phyloP scores from a whole-genome alignment of 2,113 vertebrate species.

The Lepisosteus oculatus region DNA sequence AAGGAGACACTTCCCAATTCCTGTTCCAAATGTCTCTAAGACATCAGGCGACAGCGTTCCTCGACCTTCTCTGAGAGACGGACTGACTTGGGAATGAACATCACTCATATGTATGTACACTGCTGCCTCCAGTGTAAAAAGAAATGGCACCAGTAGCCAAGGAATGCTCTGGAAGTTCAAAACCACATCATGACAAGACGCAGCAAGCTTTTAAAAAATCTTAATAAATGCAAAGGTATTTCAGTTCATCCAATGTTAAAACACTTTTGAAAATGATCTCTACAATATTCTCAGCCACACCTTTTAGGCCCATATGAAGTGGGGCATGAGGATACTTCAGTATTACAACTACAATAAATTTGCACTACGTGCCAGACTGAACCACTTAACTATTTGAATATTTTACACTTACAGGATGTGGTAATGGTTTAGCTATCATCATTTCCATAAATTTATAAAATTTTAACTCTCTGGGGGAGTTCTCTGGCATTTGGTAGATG shows the following conservation, averaged over 20 bases:
- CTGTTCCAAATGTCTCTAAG: too few relatives aligned
- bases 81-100: neutral
- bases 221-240: slow-evolving; percentile 12
- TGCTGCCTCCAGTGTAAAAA: slow-evolving; percentile 3
- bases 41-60: slow-evolving; percentile 10
- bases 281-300: slow-evolving; percentile 10
- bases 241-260: slow-evolving; percentile 8
- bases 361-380: too few relatives aligned
- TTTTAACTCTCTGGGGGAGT: slow-evolving; percentile 5
- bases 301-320: slow-evolving; percentile 5
- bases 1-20: neutral
- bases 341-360: neutral
- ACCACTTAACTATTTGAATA: too few relatives aligned
- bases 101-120: neutral
- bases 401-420: too few relatives aligned
- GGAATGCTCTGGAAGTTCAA: slow-evolving; percentile 22
- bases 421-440: too few relatives aligned
- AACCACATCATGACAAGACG: slow-evolving; percentile 22
- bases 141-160: slow-evolving; percentile 11
- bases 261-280: neutral
- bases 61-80: neutral
- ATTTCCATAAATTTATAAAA: neutral
- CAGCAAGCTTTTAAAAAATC: slow-evolving; percentile 19
- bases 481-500: slow-evolving; percentile 11
- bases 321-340: neutral